Evolutionary conservation across 1,140 invertebrate genomes (phyloP).

Genomic region (Hirudo medicinalis): DNA sequence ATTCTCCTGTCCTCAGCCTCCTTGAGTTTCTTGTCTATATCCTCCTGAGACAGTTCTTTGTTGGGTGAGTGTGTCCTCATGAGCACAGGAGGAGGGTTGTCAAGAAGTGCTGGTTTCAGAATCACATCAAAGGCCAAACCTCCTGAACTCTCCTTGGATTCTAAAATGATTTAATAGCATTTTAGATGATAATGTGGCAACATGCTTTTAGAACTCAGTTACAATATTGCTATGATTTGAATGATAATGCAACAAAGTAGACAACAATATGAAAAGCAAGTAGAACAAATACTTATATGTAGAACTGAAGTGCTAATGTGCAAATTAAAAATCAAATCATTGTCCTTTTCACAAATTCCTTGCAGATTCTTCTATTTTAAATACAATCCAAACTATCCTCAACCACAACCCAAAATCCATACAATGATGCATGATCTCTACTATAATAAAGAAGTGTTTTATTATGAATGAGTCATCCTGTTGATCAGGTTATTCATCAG

Average conservation of each 20-base stretch:
- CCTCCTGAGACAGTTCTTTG: conserved; percentile 55
- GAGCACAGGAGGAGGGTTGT: conserved; percentile 36
- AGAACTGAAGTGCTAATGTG: no score
- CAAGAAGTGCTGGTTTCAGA: conserved; percentile 60
- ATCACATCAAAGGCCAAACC: conserved; percentile 85
- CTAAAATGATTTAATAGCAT: not conserved
- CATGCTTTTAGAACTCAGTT: not conserved
- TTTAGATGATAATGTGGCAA: not conserved
- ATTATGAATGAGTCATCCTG: no score
- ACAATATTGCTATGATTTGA: no score
- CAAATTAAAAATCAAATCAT: no score
- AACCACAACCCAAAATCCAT: no score
- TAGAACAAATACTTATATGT: no score
- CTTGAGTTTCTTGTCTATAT: conserved; percentile 76
- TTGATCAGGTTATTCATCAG: no score
- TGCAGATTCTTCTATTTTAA: no score
- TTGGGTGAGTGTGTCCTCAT: conserved; percentile 24
- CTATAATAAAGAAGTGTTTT: no score
- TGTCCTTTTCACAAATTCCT: no score
- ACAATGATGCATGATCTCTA: no score
- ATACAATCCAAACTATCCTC: no score
- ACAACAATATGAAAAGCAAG: not conserved
- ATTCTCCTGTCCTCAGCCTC: conserved; percentile 78
- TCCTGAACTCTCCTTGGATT: conserved; percentile 43
- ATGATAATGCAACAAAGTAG: not conserved